A percentile compares a stretch with the other conserved stretches of the same genome.
These are phyloP conservation scores for Stenurella melanura DNA, from an alignment of 2,888 invertebrate species.

Conservation along the genomic window DNA sequence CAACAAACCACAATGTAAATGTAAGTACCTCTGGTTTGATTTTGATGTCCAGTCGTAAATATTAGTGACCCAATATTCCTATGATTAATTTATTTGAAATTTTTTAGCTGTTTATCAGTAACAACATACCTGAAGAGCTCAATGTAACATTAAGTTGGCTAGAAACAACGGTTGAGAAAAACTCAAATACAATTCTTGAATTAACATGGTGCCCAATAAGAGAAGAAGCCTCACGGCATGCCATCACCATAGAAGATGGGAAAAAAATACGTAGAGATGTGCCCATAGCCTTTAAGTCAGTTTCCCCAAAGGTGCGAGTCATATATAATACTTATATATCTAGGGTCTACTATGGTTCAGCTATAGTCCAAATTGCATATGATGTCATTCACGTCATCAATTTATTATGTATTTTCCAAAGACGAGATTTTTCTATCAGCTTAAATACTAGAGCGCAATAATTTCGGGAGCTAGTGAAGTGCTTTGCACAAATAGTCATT, in stretches of 20 bases:
- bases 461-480: too few relatives aligned
- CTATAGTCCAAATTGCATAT: too few relatives aligned
- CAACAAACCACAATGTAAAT: conserved; percentile 72
- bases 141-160: conserved; percentile 77
- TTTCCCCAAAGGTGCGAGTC: conserved; percentile 67
- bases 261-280: conserved; percentile 81
- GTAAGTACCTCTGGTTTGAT: conserved; percentile 65
- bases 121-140: conserved; percentile 76
- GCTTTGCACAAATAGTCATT: too few relatives aligned
- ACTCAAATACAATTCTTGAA: conserved; percentile 76
- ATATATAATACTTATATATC: too few relatives aligned
- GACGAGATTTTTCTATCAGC: too few relatives aligned
- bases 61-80: background rate
- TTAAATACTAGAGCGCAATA: too few relatives aligned
- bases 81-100: background rate
- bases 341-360: too few relatives aligned
- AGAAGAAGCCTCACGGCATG: conserved; percentile 78
- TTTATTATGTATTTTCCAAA: too few relatives aligned
- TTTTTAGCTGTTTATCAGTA: conserved; percentile 75
- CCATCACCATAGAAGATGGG: conserved; percentile 78
- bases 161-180: conserved; percentile 75
- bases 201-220: conserved; percentile 80
- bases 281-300: conserved; percentile 78
- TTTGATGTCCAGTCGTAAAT: too few relatives aligned
- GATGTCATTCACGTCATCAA: too few relatives aligned